Conservation (phyloP, 2,888 invertebrate species). For the Philereme transversata region DNA sequence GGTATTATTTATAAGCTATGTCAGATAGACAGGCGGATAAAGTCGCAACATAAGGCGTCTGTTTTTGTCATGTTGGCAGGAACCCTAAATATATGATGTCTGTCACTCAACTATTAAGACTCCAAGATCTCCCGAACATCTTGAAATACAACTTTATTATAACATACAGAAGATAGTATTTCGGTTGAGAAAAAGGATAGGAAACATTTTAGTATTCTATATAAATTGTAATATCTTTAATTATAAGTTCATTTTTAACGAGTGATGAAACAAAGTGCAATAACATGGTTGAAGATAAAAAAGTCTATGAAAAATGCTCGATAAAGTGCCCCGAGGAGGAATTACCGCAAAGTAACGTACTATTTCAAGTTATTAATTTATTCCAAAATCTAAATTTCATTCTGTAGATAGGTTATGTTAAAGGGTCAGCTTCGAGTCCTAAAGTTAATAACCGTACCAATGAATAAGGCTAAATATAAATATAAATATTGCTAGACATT, state of each 20-base stretch:
- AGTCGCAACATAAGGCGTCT: too few relatives aligned
- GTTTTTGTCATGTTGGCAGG: not conserved
- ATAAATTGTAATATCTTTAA: constrained; percentile 32
- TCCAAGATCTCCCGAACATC: not conserved
- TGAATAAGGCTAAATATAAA: too few relatives aligned
- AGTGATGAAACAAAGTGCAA: constrained; percentile 39
- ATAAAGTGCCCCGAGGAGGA: constrained; percentile 36
- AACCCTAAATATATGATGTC: constrained; percentile 1
- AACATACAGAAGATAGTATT: not conserved
- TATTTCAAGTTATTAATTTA: not conserved
- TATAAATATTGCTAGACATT: too few relatives aligned
- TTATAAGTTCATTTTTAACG: constrained; percentile 26
- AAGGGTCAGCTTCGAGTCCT: too few relatives aligned
- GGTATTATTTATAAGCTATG: too few relatives aligned
- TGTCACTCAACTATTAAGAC: constrained; percentile 20
- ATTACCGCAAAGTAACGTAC: constrained; percentile 40
- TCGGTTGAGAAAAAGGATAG: not conserved
- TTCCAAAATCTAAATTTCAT: not conserved
- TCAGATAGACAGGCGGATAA: too few relatives aligned
- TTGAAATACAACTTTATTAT: not conserved
- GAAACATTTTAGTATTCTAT: not conserved
- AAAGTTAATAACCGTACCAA: too few relatives aligned
- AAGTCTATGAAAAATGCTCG: constrained; percentile 33
- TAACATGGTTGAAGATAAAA: constrained; percentile 36
- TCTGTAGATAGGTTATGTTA: too few relatives aligned